These are phyloP conservation scores for Perithous albicinctus DNA, from an alignment of 2,888 invertebrate genomes.

Conservation along the genomic window DNA sequence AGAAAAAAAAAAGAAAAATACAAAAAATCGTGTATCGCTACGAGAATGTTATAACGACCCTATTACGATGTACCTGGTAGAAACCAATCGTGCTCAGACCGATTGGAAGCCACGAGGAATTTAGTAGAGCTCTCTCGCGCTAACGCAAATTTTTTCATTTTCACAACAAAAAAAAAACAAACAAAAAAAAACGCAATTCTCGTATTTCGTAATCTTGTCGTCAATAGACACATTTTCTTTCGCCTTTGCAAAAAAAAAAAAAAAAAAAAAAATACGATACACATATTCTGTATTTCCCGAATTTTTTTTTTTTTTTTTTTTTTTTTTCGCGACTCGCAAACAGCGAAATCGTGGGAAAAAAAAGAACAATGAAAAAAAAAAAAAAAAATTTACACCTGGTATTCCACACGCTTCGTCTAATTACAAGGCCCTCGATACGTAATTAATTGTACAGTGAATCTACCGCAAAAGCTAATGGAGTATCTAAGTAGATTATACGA, in stretches of 20 bases:
- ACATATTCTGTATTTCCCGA: no score
- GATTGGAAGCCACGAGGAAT: conserved; percentile 81
- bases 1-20: conserved; percentile 41
- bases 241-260: neutral
- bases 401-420: conserved; percentile 65
- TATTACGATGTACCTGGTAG: conserved; percentile 83
- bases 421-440: conserved; percentile 74
- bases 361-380: no score
- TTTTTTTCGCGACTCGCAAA: conserved; percentile 16
- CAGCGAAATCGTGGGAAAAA: conserved; percentile 13
- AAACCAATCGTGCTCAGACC: conserved; percentile 78
- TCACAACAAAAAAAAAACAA: neutral
- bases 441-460: conserved; percentile 72
- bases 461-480: conserved; percentile 47
- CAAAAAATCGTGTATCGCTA: conserved; percentile 62
- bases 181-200: conserved; percentile 35
- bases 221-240: conserved; percentile 26
- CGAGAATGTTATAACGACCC: conserved; percentile 72
- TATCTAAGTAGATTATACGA: conserved; percentile 52
- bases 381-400: conserved; percentile 54
- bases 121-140: conserved; percentile 72
- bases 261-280: conserved; percentile 19
- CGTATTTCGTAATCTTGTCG: conserved; percentile 47
- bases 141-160: conserved; percentile 30
- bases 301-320: conserved; percentile 23